phyloP scores from a whole-genome alignment of 2,888 invertebrate species.

The Cephalotes varians region DNA sequence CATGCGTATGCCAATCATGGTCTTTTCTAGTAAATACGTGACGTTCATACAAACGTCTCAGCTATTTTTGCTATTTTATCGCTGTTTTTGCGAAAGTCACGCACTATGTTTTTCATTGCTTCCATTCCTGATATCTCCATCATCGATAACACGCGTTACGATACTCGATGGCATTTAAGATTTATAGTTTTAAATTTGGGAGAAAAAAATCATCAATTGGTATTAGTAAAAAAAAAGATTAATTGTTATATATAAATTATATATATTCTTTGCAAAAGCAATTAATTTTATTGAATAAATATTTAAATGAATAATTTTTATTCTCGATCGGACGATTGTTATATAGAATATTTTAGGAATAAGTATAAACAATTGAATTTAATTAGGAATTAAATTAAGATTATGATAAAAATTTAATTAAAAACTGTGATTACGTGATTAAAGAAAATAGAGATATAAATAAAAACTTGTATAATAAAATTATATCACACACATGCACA shows the following conservation, averaged over 20 bases:
- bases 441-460: not conserved
- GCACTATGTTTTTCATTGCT: not conserved
- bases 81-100: not conserved
- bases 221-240: not conserved
- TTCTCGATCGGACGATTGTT: not conserved
- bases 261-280: not conserved
- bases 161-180: not conserved
- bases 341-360: not conserved
- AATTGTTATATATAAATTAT: not conserved
- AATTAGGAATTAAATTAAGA: not conserved
- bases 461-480: not conserved
- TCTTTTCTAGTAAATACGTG: slow-evolving; percentile 20
- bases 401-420: not conserved
- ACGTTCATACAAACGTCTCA: slow-evolving; percentile 6
- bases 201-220: not conserved
- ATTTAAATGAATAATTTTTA: not conserved
- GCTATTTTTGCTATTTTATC: slow-evolving; percentile 5
- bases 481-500: not conserved
- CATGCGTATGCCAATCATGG: slow-evolving; percentile 3
- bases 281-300: not conserved
- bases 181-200: not conserved
- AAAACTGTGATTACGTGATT: not conserved
- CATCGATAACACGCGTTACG: not conserved
- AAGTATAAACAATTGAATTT: not conserved
- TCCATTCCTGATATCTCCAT: not conserved